These are phyloP conservation scores for Cheilosia impressa DNA, from an alignment of 2,888 invertebrate genomes.

Conservation along the genomic window DNA sequence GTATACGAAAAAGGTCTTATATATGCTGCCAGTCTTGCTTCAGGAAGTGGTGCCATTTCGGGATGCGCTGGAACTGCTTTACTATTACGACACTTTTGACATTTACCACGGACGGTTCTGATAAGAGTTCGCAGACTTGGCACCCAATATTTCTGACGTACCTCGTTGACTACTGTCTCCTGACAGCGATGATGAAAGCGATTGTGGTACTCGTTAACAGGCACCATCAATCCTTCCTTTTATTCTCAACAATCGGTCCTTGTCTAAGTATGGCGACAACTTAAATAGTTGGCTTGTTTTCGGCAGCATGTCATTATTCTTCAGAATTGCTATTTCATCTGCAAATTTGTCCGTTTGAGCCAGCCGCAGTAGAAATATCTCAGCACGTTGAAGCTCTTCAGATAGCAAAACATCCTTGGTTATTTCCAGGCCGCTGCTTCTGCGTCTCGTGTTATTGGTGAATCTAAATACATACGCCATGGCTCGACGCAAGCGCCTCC, in stretches of 20 bases:
- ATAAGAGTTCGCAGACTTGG: neutral
- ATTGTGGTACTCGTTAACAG: neutral
- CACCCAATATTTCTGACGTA: neutral
- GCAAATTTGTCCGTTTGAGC: too few relatives aligned
- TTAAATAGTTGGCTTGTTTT: neutral
- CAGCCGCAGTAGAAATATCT: too few relatives aligned
- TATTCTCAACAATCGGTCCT: neutral
- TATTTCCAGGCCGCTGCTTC: too few relatives aligned
- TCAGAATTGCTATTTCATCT: too few relatives aligned
- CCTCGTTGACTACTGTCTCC: neutral
- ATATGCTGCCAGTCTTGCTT: too few relatives aligned
- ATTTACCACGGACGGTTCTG: neutral
- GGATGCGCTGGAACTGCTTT: neutral
- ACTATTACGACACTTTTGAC: neutral
- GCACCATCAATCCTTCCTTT: conserved; percentile 3
- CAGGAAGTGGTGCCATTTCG: neutral
- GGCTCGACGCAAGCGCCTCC: too few relatives aligned
- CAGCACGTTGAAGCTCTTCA: neutral
- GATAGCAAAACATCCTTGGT: neutral
- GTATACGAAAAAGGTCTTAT: too few relatives aligned
- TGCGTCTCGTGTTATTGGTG: too few relatives aligned
- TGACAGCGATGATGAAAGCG: neutral
- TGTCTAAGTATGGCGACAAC: neutral
- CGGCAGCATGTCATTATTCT: too few relatives aligned
- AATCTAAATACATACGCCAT: too few relatives aligned